Conservation (phyloP, 2,888 invertebrate species). For the Campoplex capitator region DNA sequence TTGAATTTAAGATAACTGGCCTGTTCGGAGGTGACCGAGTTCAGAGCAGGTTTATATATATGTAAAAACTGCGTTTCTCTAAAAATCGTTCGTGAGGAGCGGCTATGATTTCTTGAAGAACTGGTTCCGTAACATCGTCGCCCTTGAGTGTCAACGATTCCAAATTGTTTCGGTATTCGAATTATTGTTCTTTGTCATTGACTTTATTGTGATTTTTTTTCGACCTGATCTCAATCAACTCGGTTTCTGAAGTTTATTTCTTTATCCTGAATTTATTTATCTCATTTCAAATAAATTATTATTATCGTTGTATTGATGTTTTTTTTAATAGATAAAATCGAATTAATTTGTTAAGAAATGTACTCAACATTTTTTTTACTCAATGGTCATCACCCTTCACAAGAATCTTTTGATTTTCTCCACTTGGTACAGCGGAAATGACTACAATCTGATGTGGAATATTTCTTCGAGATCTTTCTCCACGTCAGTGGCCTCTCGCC, state of each 20-base stretch:
- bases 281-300: not conserved
- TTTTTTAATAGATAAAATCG: not conserved
- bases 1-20: not conserved
- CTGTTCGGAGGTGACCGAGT: not conserved
- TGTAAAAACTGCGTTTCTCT: not conserved
- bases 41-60: not conserved
- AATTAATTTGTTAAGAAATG: not conserved
- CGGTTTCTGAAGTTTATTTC: not conserved
- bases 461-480: constrained; percentile 18
- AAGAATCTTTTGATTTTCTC: constrained; percentile 17
- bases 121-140: not conserved
- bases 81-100: constrained; percentile 1
- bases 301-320: not conserved
- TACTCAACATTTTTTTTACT: not conserved
- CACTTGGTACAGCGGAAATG: constrained; percentile 35
- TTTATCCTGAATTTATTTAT: not conserved
- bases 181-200: not conserved
- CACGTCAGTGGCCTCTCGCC: not conserved
- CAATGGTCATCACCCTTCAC: not conserved
- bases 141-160: not conserved
- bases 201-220: not conserved
- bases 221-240: too few species aligned
- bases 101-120: not conserved
- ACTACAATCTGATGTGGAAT: constrained; percentile 45
- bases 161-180: not conserved